Evolutionary conservation across 1,140 invertebrate genomes (phyloP).

Genomic region (Drosophila sturtevanti): DNA sequence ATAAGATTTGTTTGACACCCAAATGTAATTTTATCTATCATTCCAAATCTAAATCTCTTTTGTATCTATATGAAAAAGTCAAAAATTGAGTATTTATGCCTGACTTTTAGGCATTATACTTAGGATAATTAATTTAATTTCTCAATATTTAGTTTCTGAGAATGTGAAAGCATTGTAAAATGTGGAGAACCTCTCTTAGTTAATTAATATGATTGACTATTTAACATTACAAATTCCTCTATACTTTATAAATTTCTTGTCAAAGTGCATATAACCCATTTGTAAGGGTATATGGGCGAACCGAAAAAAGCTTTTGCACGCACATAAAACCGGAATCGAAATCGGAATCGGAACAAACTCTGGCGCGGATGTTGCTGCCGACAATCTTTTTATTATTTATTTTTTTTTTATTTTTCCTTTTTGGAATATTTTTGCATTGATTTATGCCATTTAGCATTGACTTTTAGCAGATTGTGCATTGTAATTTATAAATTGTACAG

Average conservation of each 20-base stretch:
- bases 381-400: constrained; percentile 27
- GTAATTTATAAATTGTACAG: constrained; percentile 39
- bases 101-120: too few relatives aligned
- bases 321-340: constrained; percentile 41
- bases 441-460: constrained; percentile 37
- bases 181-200: too few relatives aligned
- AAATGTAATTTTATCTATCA: too few relatives aligned
- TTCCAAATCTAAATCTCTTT: too few relatives aligned
- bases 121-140: too few relatives aligned
- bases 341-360: constrained; percentile 37
- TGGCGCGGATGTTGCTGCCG: constrained; percentile 23
- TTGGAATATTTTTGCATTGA: constrained; percentile 35
- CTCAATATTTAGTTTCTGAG: too few relatives aligned
- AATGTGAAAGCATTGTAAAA: too few relatives aligned
- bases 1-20: too few relatives aligned
- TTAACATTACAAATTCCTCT: background rate
- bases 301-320: constrained; percentile 41
- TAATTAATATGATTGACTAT: too few relatives aligned
- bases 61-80: too few relatives aligned
- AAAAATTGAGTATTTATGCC: too few relatives aligned
- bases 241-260: background rate
- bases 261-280: background rate
- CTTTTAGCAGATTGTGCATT: constrained; percentile 15
- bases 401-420: constrained; percentile 13
- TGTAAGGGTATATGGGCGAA: background rate